These are phyloP conservation scores for Chiloscyllium punctatum DNA, from an alignment of 2,797 vertebrate genomes.

Conservation along the genomic window DNA sequence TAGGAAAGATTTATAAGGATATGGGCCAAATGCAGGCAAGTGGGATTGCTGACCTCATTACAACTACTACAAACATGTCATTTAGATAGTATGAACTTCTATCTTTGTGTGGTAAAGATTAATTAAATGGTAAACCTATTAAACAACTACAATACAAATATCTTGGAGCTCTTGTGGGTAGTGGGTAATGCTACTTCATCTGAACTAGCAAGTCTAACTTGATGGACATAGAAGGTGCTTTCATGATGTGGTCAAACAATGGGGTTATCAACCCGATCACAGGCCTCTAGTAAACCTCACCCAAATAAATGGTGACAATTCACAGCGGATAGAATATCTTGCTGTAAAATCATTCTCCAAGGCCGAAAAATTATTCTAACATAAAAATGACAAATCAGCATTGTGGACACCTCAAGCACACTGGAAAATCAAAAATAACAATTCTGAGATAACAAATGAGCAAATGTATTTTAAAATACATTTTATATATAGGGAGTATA, in stretches of 20 bases:
- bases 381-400: neutral
- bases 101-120: neutral
- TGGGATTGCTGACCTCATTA: no score
- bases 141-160: neutral
- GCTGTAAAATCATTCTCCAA: neutral
- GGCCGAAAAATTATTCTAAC: neutral
- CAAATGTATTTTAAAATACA: neutral
- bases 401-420: neutral
- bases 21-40: no score
- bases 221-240: neutral
- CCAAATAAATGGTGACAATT: neutral
- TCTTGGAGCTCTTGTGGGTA: neutral
- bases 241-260: neutral
- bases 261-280: neutral
- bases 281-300: neutral
- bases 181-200: neutral
- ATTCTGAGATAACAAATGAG: neutral
- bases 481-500: no score
- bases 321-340: neutral
- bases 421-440: neutral
- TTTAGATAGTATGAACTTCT: neutral
- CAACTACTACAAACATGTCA: neutral
- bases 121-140: neutral
- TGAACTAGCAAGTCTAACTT: neutral
- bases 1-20: no score